Evolutionary conservation across 37 sponge, comb jelly and placozoan species (phyloP).

Genomic region (Dysidea cf. avara): DNA sequence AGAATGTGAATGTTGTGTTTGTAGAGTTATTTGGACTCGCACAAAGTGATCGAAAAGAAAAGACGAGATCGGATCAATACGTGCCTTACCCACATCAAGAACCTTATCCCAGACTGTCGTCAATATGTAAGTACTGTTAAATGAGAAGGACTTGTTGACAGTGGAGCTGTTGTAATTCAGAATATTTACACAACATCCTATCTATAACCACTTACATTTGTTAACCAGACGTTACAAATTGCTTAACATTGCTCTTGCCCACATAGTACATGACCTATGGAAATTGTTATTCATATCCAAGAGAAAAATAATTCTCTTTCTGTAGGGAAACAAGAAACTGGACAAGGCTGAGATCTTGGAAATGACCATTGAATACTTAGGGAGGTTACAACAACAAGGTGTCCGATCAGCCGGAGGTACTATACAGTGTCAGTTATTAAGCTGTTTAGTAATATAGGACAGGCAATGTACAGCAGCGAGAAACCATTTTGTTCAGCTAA

Average conservation of each 20-base stretch:
- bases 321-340: constrained; percentile 79
- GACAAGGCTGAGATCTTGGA: constrained; percentile 93
- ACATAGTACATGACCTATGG: too few species aligned
- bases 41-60: constrained; percentile 91
- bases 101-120: constrained; percentile 76
- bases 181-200: too few species aligned
- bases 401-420: constrained; percentile 20
- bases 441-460: not conserved
- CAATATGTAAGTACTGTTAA: constrained; percentile 73
- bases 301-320: not conserved
- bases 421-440: too few species aligned
- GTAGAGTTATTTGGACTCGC: constrained; percentile 85
- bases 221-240: not conserved
- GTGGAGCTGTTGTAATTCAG: too few species aligned
- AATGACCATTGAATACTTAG: constrained; percentile 81
- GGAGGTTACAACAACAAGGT: constrained; percentile 57
- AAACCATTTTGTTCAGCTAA: too few species aligned
- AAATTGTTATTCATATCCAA: constrained; percentile 1
- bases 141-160: too few species aligned
- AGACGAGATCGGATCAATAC: constrained; percentile 79
- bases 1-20: not conserved
- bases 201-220: too few species aligned
- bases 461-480: too few species aligned
- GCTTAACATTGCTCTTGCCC: too few species aligned
- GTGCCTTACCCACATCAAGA: constrained; percentile 57